These are phyloP conservation scores for Oostethus manadensis DNA, from an alignment of 2,113 vertebrate species.

Conservation along the genomic window DNA sequence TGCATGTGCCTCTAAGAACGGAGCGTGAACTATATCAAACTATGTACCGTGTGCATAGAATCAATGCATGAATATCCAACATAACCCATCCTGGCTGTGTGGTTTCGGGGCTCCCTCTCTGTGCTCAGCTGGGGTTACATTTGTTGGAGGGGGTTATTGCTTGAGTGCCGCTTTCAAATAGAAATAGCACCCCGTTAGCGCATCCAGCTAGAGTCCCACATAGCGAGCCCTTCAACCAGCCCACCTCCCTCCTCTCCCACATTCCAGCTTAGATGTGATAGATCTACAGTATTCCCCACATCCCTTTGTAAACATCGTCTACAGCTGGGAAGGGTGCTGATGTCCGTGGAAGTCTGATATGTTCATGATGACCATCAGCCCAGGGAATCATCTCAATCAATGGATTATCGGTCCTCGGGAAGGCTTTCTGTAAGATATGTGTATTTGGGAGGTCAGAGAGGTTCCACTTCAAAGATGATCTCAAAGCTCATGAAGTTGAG, in stretches of 20 bases:
- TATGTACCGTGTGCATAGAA: constrained; percentile 42
- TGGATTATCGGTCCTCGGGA: too few species aligned
- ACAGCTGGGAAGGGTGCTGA: constrained; percentile 37
- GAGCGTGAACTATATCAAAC: constrained; percentile 53
- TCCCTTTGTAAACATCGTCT: constrained; percentile 58
- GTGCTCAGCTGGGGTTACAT: constrained; percentile 31
- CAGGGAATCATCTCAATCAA: constrained; percentile 21
- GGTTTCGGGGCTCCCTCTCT: constrained; percentile 45
- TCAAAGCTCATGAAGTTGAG: not conserved
- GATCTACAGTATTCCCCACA: constrained; percentile 55
- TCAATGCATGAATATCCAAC: too few species aligned
- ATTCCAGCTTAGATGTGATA: constrained; percentile 68
- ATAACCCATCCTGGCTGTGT: constrained; percentile 5
- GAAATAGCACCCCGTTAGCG: constrained; percentile 36
- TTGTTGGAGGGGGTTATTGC: constrained; percentile 3
- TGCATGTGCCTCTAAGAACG: constrained; percentile 26
- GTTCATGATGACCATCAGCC: constrained; percentile 54
- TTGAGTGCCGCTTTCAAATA: constrained; percentile 52
- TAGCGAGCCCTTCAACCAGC: too few species aligned
- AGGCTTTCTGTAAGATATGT: too few species aligned
- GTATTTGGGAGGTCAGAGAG: too few species aligned
- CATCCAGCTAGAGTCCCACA: constrained; percentile 13
- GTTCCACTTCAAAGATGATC: constrained; percentile 5
- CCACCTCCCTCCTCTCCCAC: constrained; percentile 4
- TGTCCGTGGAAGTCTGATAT: constrained; percentile 53